These are phyloP conservation scores for Argopecten irradians DNA, from an alignment of 1,140 invertebrate genomes.

Conservation along the genomic window DNA sequence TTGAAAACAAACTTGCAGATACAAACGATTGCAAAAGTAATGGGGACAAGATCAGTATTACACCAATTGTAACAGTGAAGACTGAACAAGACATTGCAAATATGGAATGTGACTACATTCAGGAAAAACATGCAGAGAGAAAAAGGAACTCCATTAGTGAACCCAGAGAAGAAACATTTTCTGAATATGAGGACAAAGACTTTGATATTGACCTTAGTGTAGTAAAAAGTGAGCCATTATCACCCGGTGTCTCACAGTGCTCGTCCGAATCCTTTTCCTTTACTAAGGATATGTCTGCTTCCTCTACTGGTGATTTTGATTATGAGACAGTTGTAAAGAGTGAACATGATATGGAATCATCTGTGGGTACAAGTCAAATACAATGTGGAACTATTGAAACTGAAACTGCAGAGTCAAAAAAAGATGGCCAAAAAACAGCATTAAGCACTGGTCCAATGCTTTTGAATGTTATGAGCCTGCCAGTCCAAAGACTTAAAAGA, in stretches of 20 bases:
- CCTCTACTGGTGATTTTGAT: background rate
- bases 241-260: background rate
- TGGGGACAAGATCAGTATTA: background rate
- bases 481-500: background rate
- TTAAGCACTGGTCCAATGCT: background rate
- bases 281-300: background rate
- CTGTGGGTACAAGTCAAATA: background rate
- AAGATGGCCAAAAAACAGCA: background rate
- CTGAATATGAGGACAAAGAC: background rate
- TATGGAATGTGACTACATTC: background rate
- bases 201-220: background rate
- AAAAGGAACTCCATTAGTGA: background rate
- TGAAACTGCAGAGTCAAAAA: background rate
- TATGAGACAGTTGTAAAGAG: background rate
- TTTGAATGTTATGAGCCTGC: background rate
- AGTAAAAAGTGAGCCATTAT: background rate
- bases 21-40: background rate
- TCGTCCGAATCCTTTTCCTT: background rate
- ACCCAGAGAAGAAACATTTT: background rate
- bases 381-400: background rate
- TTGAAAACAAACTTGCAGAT: background rate
- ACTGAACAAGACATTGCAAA: constrained; percentile 19
- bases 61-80: background rate
- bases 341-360: background rate
- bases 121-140: background rate